A percentile compares a stretch with the other conserved stretches of the same genome.
Conservation (phyloP, 2,113 vertebrate genomes). For the Isichthys henryi region DNA sequence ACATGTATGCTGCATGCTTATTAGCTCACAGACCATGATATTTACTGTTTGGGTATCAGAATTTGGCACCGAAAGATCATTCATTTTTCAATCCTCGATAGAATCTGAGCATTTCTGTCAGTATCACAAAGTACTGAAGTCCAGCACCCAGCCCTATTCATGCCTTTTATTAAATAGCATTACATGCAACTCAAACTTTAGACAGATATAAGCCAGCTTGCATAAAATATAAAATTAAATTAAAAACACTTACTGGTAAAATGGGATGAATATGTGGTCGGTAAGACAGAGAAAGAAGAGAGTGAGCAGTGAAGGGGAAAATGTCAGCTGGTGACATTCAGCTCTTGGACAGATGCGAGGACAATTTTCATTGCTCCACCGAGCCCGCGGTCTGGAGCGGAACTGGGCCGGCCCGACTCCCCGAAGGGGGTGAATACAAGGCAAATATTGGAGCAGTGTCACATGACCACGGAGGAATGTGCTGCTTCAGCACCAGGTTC, state of each 20-base stretch:
- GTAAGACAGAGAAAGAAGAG: not conserved
- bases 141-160: not conserved
- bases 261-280: not conserved
- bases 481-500: slow-evolving; percentile 23
- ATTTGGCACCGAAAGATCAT: not conserved
- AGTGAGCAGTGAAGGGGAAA: not conserved
- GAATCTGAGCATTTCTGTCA: not conserved
- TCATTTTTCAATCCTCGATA: not conserved
- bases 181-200: not conserved
- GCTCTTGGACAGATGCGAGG: slow-evolving; percentile 18
- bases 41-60: not conserved
- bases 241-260: not conserved
- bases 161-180: not conserved
- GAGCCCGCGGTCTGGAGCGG: slow-evolving; percentile 9
- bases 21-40: not conserved
- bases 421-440: slow-evolving; percentile 18
- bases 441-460: slow-evolving; percentile 29
- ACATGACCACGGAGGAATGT: slow-evolving; percentile 23
- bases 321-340: not conserved
- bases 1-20: not conserved
- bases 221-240: not conserved
- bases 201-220: not conserved
- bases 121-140: not conserved
- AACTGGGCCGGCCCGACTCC: slow-evolving; percentile 21
- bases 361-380: slow-evolving; percentile 22